These are phyloP conservation scores for Anabas testudineus DNA, from an alignment of 2,797 vertebrate species.

Conservation along the genomic window DNA sequence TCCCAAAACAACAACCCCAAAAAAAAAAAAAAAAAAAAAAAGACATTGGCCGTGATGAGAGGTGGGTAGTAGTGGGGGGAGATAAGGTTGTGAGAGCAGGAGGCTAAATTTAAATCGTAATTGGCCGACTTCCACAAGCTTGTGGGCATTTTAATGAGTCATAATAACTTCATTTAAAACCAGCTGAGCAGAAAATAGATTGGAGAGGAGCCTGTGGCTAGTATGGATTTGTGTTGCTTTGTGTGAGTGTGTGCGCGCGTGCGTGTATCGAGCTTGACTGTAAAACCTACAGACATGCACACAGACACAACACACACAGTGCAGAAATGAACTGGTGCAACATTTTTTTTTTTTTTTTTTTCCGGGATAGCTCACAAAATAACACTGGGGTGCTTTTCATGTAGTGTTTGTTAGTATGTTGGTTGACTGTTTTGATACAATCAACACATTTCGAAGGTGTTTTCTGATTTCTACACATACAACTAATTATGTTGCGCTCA, in stretches of 20 bases:
- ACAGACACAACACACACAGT: not conserved
- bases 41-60: slow-evolving; percentile 53
- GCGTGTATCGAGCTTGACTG: slow-evolving; percentile 35
- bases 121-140: slow-evolving; percentile 99
- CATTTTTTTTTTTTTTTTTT: too few species aligned
- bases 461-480: not conserved
- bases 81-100: slow-evolving; percentile 76
- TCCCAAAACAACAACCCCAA: slow-evolving; percentile 49
- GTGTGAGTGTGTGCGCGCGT: slow-evolving; percentile 76
- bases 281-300: slow-evolving; percentile 34
- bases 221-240: slow-evolving; percentile 92
- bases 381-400: slow-evolving; percentile 24
- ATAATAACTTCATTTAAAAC: slow-evolving; percentile 99
- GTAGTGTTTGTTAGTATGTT: slow-evolving; percentile 37
- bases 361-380: slow-evolving; percentile 45
- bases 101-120: slow-evolving; percentile 99
- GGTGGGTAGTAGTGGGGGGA: slow-evolving; percentile 61
- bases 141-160: slow-evolving; percentile 99
- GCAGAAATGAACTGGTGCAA: slow-evolving; percentile 24
- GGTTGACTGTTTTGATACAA: slow-evolving; percentile 17
- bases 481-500: not conserved
- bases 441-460: slow-evolving; percentile 32
- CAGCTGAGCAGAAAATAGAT: slow-evolving; percentile 99
- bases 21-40: not conserved
- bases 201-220: slow-evolving; percentile 98